Percentiles rank a stretch among this genome's conserved stretches.
Evolutionary conservation across 2,888 invertebrate species (phyloP).

Genomic region (Agonopterix heracliana): DNA sequence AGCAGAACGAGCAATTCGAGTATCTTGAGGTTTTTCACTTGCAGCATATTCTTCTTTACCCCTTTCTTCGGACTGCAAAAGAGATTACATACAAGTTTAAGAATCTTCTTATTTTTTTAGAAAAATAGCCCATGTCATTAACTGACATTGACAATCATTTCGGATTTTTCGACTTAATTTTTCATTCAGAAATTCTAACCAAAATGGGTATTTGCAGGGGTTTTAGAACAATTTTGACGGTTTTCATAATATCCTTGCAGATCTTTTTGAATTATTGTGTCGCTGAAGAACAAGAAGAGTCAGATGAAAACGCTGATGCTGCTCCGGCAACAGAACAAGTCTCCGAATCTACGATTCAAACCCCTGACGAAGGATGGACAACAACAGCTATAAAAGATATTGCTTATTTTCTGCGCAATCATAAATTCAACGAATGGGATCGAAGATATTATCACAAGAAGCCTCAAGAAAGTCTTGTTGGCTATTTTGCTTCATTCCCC

Average conservation of each 20-base stretch:
- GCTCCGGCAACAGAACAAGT: constrained; percentile 2
- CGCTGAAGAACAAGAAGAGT: constrained; percentile 3
- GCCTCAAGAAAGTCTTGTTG: constrained; percentile 22
- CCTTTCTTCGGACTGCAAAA: constrained; percentile 81
- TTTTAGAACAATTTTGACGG: too few relatives aligned
- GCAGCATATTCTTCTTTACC: constrained; percentile 79
- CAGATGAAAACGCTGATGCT: constrained; percentile 9
- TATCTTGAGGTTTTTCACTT: constrained; percentile 65
- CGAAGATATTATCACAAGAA: constrained; percentile 55
- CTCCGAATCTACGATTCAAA: constrained; percentile 15
- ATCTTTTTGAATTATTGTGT: neutral
- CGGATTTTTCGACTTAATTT: too few relatives aligned
- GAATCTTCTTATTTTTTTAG: neutral
- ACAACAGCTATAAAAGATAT: constrained; percentile 71
- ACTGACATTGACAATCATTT: neutral
- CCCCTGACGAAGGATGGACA: constrained; percentile 47
- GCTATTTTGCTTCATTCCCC: constrained; percentile 66
- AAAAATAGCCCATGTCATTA: neutral
- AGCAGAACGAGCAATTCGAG: constrained; percentile 80
- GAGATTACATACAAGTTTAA: neutral
- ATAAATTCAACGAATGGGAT: constrained; percentile 81
- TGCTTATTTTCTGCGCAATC: constrained; percentile 76
- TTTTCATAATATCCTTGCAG: too few relatives aligned
- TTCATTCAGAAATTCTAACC: too few relatives aligned
- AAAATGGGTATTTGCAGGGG: too few relatives aligned